These are phyloP conservation scores for Pampusana beccarii DNA, from an alignment of 2,113 vertebrate genomes.

Conservation along the genomic window DNA sequence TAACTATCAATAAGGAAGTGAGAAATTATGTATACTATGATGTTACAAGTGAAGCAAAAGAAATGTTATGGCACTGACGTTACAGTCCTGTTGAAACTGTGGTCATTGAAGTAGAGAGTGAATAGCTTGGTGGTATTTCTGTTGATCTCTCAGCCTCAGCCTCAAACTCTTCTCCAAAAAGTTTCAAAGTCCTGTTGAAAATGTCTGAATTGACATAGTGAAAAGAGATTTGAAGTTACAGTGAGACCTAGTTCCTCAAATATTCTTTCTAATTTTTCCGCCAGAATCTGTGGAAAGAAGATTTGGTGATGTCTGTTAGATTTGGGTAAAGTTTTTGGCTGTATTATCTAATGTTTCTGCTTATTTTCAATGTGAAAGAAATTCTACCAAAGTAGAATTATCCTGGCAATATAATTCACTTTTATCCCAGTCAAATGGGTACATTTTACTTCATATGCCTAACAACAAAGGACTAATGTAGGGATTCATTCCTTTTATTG, in stretches of 20 bases:
- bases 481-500: background rate
- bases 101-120: background rate
- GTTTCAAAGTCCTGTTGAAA: background rate
- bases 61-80: background rate
- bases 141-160: background rate
- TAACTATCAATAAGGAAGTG: background rate
- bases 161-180: background rate
- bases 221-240: background rate
- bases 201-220: background rate
- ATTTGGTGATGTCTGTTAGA: background rate
- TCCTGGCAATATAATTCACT: background rate
- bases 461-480: background rate
- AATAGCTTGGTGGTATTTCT: background rate
- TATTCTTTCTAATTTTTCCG: background rate
- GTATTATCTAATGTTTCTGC: background rate
- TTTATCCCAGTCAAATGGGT: background rate
- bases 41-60: background rate
- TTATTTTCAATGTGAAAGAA: background rate
- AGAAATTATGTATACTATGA: background rate
- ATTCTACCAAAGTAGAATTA: background rate
- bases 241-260: background rate
- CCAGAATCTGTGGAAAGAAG: background rate
- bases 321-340: background rate
- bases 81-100: background rate
- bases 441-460: background rate